Evolutionary conservation across 2,113 vertebrate genomes (phyloP).

Genomic region (Emydura subglobosa): DNA sequence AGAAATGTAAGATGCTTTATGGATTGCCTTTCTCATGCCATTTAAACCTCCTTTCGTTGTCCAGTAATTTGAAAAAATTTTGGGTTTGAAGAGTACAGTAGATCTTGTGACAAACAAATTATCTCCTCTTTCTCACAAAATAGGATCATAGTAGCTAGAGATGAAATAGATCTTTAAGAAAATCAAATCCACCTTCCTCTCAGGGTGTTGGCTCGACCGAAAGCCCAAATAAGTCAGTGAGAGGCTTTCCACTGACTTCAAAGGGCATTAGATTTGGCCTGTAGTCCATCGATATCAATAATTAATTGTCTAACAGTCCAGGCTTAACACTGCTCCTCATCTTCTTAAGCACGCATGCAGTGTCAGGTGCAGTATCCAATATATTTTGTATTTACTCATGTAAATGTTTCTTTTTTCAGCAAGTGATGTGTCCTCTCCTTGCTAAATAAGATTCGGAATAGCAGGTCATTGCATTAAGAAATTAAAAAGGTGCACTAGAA

Average conservation of each 20-base stretch:
- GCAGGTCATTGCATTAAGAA: not conserved
- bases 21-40: conserved; percentile 58
- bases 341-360: not conserved
- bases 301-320: not conserved
- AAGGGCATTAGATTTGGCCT: not conserved
- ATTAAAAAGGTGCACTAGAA: conserved; percentile 23
- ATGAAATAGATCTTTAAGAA: not conserved
- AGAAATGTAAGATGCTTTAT: conserved; percentile 46
- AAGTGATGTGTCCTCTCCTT: not conserved
- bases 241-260: not conserved
- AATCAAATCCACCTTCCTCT: not conserved
- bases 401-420: not conserved
- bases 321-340: not conserved
- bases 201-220: too few relatives aligned
- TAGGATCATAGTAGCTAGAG: conserved; percentile 21
- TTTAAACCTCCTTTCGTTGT: conserved; percentile 45
- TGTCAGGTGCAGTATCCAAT: not conserved
- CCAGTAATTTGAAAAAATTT: conserved; percentile 21
- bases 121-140: not conserved
- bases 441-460: not conserved
- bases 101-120: conserved; percentile 34
- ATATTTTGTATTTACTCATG: fast-evolving
- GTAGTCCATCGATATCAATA: not conserved
- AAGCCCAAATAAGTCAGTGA: not conserved
- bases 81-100: conserved; percentile 25